These are phyloP conservation scores for Notothenia rossii DNA, from an alignment of 2,113 vertebrate genomes.

Conservation along the genomic window DNA sequence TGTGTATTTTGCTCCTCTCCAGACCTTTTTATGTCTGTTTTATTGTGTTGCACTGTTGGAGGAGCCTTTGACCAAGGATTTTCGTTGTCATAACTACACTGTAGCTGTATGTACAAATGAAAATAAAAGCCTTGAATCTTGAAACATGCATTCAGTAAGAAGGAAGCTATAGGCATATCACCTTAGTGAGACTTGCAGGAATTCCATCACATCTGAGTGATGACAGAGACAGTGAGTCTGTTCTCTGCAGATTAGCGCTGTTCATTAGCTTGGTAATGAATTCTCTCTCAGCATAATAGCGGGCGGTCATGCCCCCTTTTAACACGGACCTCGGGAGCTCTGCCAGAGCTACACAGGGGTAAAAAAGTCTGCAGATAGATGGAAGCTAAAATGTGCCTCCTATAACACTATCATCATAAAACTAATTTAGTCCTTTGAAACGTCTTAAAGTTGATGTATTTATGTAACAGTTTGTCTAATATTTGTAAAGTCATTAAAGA, in stretches of 20 bases:
- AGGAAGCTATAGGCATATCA: not conserved
- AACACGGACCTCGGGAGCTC: slow-evolving; percentile 46
- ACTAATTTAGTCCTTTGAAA: not conserved
- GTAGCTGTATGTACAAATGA: too few species aligned
- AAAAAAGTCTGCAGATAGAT: slow-evolving; percentile 39
- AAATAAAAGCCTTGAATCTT: too few species aligned
- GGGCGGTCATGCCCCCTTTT: slow-evolving; percentile 56
- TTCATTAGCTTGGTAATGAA: slow-evolving; percentile 74
- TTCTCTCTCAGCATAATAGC: slow-evolving; percentile 58
- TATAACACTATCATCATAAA: not conserved
- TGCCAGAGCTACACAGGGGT: slow-evolving; percentile 28
- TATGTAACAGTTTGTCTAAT: slow-evolving; percentile 1
- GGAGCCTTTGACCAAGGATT: too few species aligned
- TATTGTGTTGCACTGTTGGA: too few species aligned
- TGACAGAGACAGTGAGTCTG: slow-evolving; percentile 50
- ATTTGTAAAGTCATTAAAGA: slow-evolving; percentile 2
- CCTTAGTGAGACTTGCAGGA: slow-evolving; percentile 14
- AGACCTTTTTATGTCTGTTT: too few species aligned
- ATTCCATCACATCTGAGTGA: slow-evolving; percentile 47
- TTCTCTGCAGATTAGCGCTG: slow-evolving; percentile 59
- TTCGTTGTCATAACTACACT: too few species aligned
- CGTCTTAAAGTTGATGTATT: slow-evolving; percentile 7
- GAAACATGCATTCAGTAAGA: not conserved
- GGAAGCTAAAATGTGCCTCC: slow-evolving; percentile 14
- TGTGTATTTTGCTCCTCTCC: too few species aligned